These are phyloP conservation scores for Stigmatopora argus DNA, from an alignment of 2,113 vertebrate species.

Conservation along the genomic window DNA sequence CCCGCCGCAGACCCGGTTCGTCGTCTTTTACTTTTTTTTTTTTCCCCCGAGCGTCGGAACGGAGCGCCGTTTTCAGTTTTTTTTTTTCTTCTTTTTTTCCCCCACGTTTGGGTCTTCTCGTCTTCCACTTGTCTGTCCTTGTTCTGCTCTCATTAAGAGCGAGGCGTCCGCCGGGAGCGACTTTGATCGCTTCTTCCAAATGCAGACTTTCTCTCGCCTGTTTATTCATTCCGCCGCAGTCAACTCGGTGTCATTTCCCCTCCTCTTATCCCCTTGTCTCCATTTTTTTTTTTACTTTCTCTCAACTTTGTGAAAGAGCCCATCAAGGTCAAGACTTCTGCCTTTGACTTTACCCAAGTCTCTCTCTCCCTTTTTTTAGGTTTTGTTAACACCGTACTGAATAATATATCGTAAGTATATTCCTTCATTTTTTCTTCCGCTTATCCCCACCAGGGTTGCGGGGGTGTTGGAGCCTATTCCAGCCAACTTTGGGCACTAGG, in stretches of 20 bases:
- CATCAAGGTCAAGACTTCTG: neutral
- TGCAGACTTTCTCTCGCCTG: conserved; percentile 50
- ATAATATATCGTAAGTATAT: no score
- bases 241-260: conserved; percentile 43
- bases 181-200: conserved; percentile 68
- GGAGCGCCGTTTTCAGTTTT: conserved; percentile 15
- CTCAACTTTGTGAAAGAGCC: neutral
- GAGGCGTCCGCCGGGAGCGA: conserved; percentile 53
- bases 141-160: conserved; percentile 62
- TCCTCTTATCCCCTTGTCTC: conserved; percentile 5
- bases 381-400: no score
- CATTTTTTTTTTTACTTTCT: conserved; percentile 5
- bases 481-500: no score
- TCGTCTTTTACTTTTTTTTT: conserved; percentile 36
- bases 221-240: conserved; percentile 47
- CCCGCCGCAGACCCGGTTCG: conserved; percentile 32
- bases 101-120: conserved; percentile 43
- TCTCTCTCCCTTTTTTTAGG: neutral
- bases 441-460: no score
- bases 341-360: neutral
- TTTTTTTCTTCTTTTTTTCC: conserved; percentile 32
- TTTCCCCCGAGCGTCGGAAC: conserved; percentile 35
- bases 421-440: no score
- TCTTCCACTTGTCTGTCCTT: conserved; percentile 45
- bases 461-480: no score